Evolutionary conservation across 2,888 invertebrate genomes (phyloP), one percentile per base, ranked within the genome.

Genomic region (Caenorhabditis zanzibari): DNA sequence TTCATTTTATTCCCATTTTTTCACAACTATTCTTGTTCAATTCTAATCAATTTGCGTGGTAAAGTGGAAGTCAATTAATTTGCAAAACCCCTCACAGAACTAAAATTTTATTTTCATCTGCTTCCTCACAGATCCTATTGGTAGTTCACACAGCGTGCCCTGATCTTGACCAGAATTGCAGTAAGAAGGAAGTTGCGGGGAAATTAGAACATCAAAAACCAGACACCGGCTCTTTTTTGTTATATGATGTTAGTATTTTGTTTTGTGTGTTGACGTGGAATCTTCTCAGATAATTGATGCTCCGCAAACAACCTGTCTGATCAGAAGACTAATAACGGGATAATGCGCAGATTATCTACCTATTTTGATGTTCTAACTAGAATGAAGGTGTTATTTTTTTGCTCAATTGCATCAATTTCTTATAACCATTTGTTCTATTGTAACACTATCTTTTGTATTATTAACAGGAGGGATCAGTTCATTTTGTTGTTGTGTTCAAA

Each of bases 391-490:
- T 41, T 61, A 7, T 61, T 24, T 41, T 41, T 41, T 35, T 5
- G 19, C 35, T 19, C 9, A 24, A 1, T 56, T 10, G 35, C 61
- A 22, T 41, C 26, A 64, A 6, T 5, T 26, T 12, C n/a, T 6
- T 35, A 52, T 26, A 52, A 22, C 52, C 35, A 66, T 35, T 9
- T 16, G 35, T 38, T 61, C 22, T 9, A 41, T 41, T 41, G 41
- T 24, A 10, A 22, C 19, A 22, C 2, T 1, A 41, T 6, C n/a
- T 10, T 54, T 28, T 63, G 44, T 63, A 14, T 10, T 75, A 69
- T 72, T 64, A 82, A 82, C 81, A 82, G 81, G 56, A 82, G 75
- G 3, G 68, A 38, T 68, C 81, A 72, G 72, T 76, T 82, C 64
- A 76, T 82, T 82, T 52, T 58, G 49, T 77, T 58, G 54, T 75